Evolutionary conservation across 2,797 vertebrate genomes (phyloP).

Genomic region (Delichon dasypus): DNA sequence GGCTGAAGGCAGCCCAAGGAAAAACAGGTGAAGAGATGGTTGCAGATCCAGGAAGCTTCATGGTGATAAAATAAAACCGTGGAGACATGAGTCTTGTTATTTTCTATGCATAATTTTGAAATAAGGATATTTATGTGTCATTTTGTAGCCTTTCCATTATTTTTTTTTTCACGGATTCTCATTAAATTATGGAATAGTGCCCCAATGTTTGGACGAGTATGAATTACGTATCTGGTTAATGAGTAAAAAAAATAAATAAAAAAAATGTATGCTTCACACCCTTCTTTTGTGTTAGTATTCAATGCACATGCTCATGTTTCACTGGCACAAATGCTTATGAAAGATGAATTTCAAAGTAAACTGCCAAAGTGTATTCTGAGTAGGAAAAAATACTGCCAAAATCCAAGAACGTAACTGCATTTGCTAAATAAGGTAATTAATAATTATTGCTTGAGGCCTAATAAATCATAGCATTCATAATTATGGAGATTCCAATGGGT

Average conservation of each 20-base stretch:
- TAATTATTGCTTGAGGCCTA: constrained; percentile 37
- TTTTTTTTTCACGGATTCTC: background rate
- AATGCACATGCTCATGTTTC: background rate
- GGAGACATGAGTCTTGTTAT: background rate
- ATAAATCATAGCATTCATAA: constrained; percentile 23
- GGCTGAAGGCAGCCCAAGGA: background rate
- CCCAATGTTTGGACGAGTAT: background rate
- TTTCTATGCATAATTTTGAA: background rate
- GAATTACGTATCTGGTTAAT: background rate
- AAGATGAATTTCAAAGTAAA: constrained; percentile 49
- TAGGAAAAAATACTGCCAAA: constrained; percentile 26
- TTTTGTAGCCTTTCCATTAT: background rate
- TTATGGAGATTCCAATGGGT: background rate
- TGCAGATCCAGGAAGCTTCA: background rate
- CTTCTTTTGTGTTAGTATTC: background rate
- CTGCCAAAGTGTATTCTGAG: constrained; percentile 1
- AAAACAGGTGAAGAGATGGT: background rate
- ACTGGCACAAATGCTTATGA: constrained; percentile 21
- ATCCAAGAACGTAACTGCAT: background rate
- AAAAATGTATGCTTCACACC: background rate
- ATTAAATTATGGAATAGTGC: background rate
- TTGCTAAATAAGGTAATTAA: constrained; percentile 56
- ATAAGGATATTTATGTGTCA: background rate
- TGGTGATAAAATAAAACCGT: background rate
- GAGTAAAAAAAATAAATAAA: background rate